A percentile compares a stretch with the other conserved stretches of the same genome.
Conservation (phyloP, 2,113 vertebrate species). For the Anarhynchus alexandrinus region DNA sequence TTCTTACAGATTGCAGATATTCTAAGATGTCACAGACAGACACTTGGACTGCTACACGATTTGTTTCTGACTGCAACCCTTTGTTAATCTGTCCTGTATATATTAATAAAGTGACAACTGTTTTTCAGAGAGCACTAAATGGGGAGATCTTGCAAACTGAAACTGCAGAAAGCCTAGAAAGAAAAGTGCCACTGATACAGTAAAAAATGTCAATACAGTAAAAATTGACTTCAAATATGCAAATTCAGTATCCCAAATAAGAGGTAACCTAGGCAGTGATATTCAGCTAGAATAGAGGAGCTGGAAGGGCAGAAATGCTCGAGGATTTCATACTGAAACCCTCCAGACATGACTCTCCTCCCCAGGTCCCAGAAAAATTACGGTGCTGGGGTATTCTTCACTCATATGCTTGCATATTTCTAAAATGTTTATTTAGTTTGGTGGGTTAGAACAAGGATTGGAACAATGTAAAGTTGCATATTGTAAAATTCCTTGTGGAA, state of each 20-base stretch:
- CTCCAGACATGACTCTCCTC: fast-evolving
- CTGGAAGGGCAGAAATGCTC: not conserved
- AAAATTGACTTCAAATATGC: not conserved
- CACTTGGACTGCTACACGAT: not conserved
- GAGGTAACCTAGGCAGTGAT: not conserved
- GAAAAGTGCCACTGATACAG: not conserved
- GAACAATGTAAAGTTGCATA: not conserved
- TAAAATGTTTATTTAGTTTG: not conserved
- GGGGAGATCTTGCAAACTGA: not conserved
- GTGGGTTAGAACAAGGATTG: not conserved
- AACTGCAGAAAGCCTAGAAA: not conserved
- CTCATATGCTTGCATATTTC: not conserved
- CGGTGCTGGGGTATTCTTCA: not conserved
- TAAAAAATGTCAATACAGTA: not conserved
- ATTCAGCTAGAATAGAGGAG: not conserved
- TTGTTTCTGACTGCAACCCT: not conserved
- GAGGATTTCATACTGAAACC: not conserved
- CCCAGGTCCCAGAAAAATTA: not conserved
- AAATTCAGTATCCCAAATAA: not conserved
- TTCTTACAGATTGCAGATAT: not conserved
- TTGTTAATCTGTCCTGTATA: not conserved
- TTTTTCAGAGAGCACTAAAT: not conserved
- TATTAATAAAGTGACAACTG: not conserved
- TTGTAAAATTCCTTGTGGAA: not conserved
- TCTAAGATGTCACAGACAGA: not conserved